Evolutionary conservation across 2,113 vertebrate genomes (phyloP).

Genomic region (Malurus alboscapulatus): DNA sequence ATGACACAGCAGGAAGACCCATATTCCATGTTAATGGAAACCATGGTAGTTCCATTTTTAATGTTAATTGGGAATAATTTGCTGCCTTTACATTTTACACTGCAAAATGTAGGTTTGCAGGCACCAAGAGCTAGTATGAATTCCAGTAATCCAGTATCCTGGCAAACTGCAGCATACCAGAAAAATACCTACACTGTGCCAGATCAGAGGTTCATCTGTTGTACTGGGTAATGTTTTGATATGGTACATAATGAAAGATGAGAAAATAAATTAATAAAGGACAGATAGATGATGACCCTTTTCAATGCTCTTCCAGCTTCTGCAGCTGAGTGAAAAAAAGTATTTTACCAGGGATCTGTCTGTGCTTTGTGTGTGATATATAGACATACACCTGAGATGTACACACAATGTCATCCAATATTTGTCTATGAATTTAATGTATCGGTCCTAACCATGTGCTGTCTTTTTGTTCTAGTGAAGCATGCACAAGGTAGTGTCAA

Average conservation of each 20-base stretch:
- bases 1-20: background rate
- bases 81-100: background rate
- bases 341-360: background rate
- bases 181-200: background rate
- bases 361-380: background rate
- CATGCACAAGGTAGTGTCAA: background rate
- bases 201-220: background rate
- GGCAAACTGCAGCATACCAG: background rate
- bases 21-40: background rate
- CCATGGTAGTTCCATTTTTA: background rate
- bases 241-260: background rate
- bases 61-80: background rate
- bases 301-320: background rate
- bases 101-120: background rate
- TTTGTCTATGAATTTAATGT: background rate
- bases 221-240: background rate
- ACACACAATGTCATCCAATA: no score
- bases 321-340: background rate
- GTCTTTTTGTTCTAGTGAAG: background rate
- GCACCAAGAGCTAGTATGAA: background rate
- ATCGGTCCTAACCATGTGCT: background rate
- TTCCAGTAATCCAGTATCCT: background rate
- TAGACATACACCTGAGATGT: background rate
- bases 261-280: background rate
- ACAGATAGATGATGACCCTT: background rate